Evolutionary conservation across 2,113 vertebrate genomes (phyloP).

Genomic region (Semicossyphus pulcher): DNA sequence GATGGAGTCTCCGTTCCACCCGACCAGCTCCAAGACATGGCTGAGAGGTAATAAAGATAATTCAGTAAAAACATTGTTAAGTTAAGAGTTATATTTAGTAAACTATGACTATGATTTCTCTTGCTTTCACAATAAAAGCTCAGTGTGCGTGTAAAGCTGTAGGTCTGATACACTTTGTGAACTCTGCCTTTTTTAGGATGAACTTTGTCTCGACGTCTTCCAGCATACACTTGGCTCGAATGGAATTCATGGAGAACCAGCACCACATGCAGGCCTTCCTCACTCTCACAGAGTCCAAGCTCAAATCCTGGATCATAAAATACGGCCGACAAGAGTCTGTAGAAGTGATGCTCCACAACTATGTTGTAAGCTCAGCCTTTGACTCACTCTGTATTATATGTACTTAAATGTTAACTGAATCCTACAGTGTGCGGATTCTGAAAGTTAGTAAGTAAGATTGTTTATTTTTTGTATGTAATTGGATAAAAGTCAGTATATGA

Average conservation of each 20-base stretch:
- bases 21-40: constrained; percentile 96
- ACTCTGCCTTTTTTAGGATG: constrained; percentile 85
- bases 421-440: background rate
- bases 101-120: too few species aligned
- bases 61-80: too few species aligned
- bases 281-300: constrained; percentile 93
- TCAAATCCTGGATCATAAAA: constrained; percentile 99
- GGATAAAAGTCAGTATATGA: background rate
- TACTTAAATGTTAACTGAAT: background rate
- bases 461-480: background rate
- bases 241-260: constrained; percentile 96
- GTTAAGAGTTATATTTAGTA: too few species aligned
- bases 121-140: too few species aligned
- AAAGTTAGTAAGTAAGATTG: background rate
- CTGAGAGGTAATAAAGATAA: constrained; percentile 87
- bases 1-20: constrained; percentile 91
- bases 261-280: constrained; percentile 95
- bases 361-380: constrained; percentile 86
- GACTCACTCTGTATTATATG: background rate
- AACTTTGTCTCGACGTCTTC: constrained; percentile 93
- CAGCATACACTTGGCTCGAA: constrained; percentile 92
- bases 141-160: too few species aligned
- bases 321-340: constrained; percentile 94
- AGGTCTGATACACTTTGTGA: constrained; percentile 25
- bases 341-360: constrained; percentile 92